Evolutionary conservation across 2,888 invertebrate species (phyloP).

Genomic region (Tachina grossa): DNA sequence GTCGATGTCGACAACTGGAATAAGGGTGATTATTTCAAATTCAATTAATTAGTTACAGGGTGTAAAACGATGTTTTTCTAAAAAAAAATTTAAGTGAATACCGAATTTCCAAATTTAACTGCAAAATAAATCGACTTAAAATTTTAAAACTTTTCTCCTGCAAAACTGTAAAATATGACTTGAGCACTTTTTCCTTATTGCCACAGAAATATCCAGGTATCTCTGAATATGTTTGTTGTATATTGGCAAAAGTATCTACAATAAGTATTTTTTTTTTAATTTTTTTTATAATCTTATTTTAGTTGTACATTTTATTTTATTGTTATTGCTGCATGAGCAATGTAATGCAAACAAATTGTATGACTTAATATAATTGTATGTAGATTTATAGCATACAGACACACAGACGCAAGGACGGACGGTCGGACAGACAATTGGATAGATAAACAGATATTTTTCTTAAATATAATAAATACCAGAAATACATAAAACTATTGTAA

Average conservation of each 20-base stretch:
- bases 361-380: constrained; percentile 58
- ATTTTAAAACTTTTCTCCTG: too few relatives aligned
- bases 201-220: neutral
- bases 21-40: too few relatives aligned
- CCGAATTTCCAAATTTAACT: too few relatives aligned
- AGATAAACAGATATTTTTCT: constrained; percentile 20
- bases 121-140: too few relatives aligned
- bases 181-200: too few relatives aligned
- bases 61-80: too few relatives aligned
- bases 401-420: neutral
- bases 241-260: constrained; percentile 42
- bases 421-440: too few relatives aligned
- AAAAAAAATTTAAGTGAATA: too few relatives aligned
- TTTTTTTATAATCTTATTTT: constrained; percentile 13
- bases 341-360: constrained; percentile 55
- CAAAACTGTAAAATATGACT: too few relatives aligned
- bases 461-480: constrained; percentile 62
- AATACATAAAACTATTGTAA: constrained; percentile 38
- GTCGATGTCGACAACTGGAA: too few relatives aligned
- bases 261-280: neutral
- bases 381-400: constrained; percentile 17
- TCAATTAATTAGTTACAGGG: too few relatives aligned
- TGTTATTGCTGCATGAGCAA: constrained; percentile 41
- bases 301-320: constrained; percentile 42
- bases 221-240: neutral